Evolutionary conservation across 2,888 invertebrate genomes (phyloP), one percentile per base, ranked within the genome.

Genomic region (Stenchaetothrips biformis): DNA sequence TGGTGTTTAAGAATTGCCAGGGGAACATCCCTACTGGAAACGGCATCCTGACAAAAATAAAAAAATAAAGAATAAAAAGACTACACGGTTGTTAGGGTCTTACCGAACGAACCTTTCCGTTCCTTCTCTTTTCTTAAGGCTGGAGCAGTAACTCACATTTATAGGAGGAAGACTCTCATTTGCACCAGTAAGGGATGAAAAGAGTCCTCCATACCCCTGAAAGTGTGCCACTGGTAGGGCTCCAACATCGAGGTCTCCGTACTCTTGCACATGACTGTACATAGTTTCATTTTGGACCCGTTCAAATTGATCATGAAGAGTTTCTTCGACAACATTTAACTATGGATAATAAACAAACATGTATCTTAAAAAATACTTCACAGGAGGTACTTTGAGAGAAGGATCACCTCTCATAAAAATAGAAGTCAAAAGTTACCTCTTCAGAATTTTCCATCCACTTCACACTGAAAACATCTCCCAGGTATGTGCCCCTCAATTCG

Each of bases 401-500:
- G 78, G 21, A n/a, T n/a, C n/a, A n/a, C n/a, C n/a, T n/a, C n/a
- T n/a, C n/a, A n/a, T n/a, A n/a, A n/a, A n/a, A n/a, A n/a, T n/a
- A n/a, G n/a, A n/a, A n/a, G n/a, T n/a, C n/a, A n/a, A n/a, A n/a
- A n/a, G n/a, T 81, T 82, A 88, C 88, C 82, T 85, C 84, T 82
- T 91, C 90, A 49, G 89, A 87, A 84, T 91, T 89, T 84, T 90
- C 88, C 89, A 91, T 89, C 91, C 91, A 91, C 81, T 87, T 89
- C 27, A 91, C 89, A 83, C 89, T 90, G 86, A 90, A 91, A 4
- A 89, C 87, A 85, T 91, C 91, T 13, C 91, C 91, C 7, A 91
- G 86, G 84, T 89, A 90, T 2, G 89, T 89, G 37, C 85, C 82
- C n/a, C 87, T 84, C 13, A 84, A 81, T 2, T 87, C 86, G 84